Conservation (phyloP, 2,797 vertebrate genomes). For the Tarsius wallacei region DNA sequence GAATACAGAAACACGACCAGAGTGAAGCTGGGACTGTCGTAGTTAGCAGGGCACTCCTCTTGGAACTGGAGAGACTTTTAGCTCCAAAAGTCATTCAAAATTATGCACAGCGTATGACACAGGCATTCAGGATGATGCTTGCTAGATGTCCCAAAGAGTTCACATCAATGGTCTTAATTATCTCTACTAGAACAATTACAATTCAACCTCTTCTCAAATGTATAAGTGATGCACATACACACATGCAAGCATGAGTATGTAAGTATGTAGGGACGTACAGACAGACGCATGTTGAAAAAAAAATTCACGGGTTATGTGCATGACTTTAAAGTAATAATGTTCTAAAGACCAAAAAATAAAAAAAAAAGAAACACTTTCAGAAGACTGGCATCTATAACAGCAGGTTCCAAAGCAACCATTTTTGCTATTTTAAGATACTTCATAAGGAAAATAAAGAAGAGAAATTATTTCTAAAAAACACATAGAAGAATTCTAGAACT, state of each 20-base stretch:
- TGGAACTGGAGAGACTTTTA: not conserved
- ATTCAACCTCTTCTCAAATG: not conserved
- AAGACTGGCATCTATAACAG: not conserved
- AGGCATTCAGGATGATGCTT: not conserved
- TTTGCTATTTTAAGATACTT: slow-evolving; percentile 15
- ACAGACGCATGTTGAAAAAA: not conserved
- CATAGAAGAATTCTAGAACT: slow-evolving; percentile 41
- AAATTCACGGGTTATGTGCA: not conserved
- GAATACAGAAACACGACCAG: not conserved
- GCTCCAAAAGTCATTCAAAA: not conserved
- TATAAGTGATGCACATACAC: not conserved
- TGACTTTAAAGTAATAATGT: not conserved
- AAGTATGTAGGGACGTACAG: not conserved
- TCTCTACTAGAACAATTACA: not conserved
- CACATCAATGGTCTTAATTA: not conserved
- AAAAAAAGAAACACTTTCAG: not conserved
- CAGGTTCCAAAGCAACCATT: slow-evolving; percentile 30
- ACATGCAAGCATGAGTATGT: not conserved
- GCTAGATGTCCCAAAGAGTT: not conserved
- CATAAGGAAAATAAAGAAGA: slow-evolving; percentile 21
- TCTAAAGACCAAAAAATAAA: not conserved
- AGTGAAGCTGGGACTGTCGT: not conserved
- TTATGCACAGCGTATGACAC: not conserved
- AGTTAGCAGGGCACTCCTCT: not conserved
- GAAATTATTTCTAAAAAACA: slow-evolving; percentile 63